These are phyloP conservation scores for Phenganax subtilis DNA, from an alignment of 92 coral and sea anemone genomes.

Conservation along the genomic window DNA sequence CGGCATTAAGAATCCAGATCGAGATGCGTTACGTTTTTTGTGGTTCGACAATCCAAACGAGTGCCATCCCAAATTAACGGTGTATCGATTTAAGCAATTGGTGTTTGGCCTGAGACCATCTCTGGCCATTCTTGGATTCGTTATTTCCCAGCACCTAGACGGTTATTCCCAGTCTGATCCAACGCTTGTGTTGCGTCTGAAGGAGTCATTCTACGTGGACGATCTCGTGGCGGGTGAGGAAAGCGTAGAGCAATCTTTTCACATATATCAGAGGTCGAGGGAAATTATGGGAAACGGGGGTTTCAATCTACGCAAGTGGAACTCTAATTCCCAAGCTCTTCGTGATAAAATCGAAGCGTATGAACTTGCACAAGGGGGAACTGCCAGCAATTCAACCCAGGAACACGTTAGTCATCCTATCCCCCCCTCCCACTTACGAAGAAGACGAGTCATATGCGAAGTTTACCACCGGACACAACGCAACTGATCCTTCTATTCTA, in stretches of 20 bases:
- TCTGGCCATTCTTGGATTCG: constrained; percentile 10
- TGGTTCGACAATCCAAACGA: background rate
- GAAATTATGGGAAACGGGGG: constrained; percentile 1
- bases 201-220: background rate
- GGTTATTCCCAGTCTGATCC: constrained; percentile 7
- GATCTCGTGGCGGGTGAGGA: constrained; percentile 5
- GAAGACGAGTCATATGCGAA: background rate
- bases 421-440: background rate
- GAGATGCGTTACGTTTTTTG: constrained; percentile 18
- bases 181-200: background rate
- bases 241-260: constrained; percentile 1
- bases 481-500: background rate
- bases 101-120: constrained; percentile 26
- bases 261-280: background rate
- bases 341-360: background rate
- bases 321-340: constrained; percentile 3
- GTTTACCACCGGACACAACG: background rate
- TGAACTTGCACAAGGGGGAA: background rate
- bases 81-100: constrained; percentile 11
- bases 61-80: constrained; percentile 14
- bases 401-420: background rate
- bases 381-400: background rate
- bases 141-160: constrained; percentile 15
- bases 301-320: constrained; percentile 17
- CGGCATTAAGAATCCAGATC: background rate